A percentile compares a stretch with the other conserved stretches of the same genome.
Conservation (phyloP, 2,888 invertebrate genomes). For the Leptopilina syphax region DNA sequence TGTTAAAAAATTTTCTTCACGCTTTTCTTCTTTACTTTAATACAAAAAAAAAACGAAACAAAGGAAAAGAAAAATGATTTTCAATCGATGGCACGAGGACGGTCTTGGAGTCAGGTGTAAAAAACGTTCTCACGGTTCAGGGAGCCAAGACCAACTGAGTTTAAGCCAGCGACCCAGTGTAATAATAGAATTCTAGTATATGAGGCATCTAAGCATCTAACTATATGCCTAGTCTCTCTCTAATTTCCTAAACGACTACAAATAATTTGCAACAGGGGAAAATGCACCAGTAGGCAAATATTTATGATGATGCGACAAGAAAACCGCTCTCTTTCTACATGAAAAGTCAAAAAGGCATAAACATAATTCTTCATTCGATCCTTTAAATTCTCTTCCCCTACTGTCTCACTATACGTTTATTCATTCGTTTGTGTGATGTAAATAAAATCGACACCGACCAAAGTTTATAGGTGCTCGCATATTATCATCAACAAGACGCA, state of each 20-base stretch:
- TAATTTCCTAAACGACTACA: conserved; percentile 63
- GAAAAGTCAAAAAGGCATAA: no score
- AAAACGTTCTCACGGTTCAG: conserved; percentile 74
- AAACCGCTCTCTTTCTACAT: no score
- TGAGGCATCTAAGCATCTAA: conserved; percentile 71
- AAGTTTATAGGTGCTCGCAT: background rate
- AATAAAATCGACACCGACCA: conserved; percentile 21
- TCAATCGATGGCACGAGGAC: conserved; percentile 39
- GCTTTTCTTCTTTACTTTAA: conserved; percentile 15
- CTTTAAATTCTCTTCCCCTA: background rate
- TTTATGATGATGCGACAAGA: conserved; percentile 17
- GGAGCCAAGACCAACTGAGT: conserved; percentile 76
- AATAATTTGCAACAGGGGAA: conserved; percentile 56
- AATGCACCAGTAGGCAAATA: conserved; percentile 27
- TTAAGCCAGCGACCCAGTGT: conserved; percentile 74
- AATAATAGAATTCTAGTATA: conserved; percentile 76
- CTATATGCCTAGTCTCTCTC: conserved; percentile 69
- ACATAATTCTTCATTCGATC: conserved; percentile 13
- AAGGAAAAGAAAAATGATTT: conserved; percentile 33
- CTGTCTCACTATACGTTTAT: background rate
- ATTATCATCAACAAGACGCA: background rate
- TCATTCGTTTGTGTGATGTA: conserved; percentile 1
- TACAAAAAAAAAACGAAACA: background rate
- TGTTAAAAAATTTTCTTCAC: conserved; percentile 6
- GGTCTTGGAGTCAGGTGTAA: conserved; percentile 65